These are phyloP conservation scores for Rhyacichthys aspro DNA, from an alignment of 2,797 vertebrate genomes.

Conservation along the genomic window DNA sequence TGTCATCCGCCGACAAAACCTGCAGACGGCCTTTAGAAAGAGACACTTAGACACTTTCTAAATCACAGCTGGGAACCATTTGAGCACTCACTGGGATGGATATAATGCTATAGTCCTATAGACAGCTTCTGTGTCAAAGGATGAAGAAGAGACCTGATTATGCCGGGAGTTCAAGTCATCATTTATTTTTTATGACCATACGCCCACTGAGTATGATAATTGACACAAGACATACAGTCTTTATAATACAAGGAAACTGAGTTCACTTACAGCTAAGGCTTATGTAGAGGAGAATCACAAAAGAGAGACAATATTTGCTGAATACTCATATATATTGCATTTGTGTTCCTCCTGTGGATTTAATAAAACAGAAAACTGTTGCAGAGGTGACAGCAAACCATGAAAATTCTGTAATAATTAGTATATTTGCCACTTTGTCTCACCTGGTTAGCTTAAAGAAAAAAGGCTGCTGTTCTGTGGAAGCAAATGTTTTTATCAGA, in stretches of 20 bases:
- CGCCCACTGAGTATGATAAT: neutral
- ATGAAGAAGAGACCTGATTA: neutral
- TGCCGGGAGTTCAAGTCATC: neutral
- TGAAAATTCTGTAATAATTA: too few species aligned
- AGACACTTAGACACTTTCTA: conserved; percentile 6
- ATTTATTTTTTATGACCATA: neutral
- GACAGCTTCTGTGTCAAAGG: neutral
- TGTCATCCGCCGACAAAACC: conserved; percentile 13
- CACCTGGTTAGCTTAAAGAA: too few species aligned
- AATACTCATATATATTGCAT: too few species aligned
- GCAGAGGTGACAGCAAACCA: too few species aligned
- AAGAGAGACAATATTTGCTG: too few species aligned
- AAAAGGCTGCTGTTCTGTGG: too few species aligned
- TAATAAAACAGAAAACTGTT: too few species aligned
- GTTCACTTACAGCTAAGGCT: too few species aligned
- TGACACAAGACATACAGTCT: neutral
- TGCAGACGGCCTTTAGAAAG: conserved; percentile 1
- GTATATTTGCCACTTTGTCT: too few species aligned
- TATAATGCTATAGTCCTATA: conserved; percentile 2
- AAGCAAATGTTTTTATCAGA: too few species aligned
- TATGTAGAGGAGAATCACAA: too few species aligned
- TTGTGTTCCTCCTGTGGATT: too few species aligned
- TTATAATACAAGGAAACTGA: neutral
- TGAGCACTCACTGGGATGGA: neutral
- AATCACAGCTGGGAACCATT: conserved; percentile 8